Base-by-base conservation (phyloP, 1,140 invertebrate species). In the Megalonaias nervosa region DNA sequence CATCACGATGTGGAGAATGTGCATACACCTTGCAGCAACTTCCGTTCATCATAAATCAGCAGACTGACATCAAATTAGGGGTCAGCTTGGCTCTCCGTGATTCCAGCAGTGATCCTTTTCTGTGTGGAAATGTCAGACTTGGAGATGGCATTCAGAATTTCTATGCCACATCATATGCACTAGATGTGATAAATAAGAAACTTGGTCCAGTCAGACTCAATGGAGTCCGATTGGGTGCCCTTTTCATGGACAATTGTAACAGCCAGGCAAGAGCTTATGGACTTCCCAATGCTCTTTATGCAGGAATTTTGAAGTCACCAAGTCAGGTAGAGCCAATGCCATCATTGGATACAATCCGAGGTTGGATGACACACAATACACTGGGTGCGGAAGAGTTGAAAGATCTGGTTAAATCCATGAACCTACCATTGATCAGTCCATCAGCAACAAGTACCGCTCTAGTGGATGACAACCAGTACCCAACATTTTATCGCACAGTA, bases 161-260 rank as follows among this genome's bases (percentile, higher is more conserved):
- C 26, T 94, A 95, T 87, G 95, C 95, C 1, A 95, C 96, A 94
- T 90, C 95, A 0, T 96, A 94, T 89, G 95, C 95, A 5, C 88
- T 96, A 5, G 93, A 95, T 82, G 90, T 92, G 61, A 95, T 96
- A 72, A 96, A 96, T 86, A 90, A 31, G 48, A 81, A 79, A 21
- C 68, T 58, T n/a, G 79, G 82, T 19, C 85, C 86, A 14, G 84
- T 89, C 16, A 56, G 61, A 38, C 67, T 89, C 58, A 84, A 84
- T 67, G 77, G 79, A 71, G 74, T 89, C 21, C 81, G 70, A 9
- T 64, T 89, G 16, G 89, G 89, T 48, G 81, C 77, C 14, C 38
- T 89, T 2, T 70, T 81, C 16, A 60, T 88, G 59, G 89, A 90
- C 69, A 84, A 86, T 67, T 90, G 89, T 71, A 81, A 81, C 72